Conservation (phyloP, 2,888 invertebrate species). For the Caenorhabditis macrosperma region DNA sequence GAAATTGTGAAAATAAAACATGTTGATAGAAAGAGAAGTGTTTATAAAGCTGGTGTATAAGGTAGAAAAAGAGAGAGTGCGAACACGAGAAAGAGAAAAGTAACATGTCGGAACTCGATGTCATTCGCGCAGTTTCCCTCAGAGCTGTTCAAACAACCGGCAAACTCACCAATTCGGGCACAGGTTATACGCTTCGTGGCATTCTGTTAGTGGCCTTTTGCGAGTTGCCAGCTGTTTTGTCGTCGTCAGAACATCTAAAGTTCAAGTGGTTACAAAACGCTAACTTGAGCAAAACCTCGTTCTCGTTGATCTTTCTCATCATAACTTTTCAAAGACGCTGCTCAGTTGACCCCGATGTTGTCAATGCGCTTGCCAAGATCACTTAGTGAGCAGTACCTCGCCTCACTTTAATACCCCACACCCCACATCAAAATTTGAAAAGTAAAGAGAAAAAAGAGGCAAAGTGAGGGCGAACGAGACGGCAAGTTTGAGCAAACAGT, state of each 20-base stretch:
- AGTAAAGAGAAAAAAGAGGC: constrained; percentile 20
- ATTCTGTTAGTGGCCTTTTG: too few relatives aligned
- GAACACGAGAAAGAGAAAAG: too few relatives aligned
- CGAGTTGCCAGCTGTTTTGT: too few relatives aligned
- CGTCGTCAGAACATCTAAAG: too few relatives aligned
- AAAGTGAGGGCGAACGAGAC: constrained; percentile 12
- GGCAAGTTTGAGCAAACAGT: constrained; percentile 57
- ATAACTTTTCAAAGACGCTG: not conserved
- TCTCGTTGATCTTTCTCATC: not conserved
- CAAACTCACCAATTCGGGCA: not conserved
- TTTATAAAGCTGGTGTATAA: too few relatives aligned
- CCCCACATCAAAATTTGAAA: constrained; percentile 47
- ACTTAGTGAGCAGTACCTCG: constrained; percentile 11
- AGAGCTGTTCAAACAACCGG: not conserved
- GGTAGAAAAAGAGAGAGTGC: too few relatives aligned
- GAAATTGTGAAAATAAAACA: too few relatives aligned
- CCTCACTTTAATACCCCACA: constrained; percentile 24
- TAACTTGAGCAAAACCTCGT: not conserved
- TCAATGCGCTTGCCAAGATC: constrained; percentile 17
- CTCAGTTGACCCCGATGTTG: constrained; percentile 4
- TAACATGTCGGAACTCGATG: not conserved
- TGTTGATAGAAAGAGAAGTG: too few relatives aligned
- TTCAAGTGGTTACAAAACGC: too few relatives aligned
- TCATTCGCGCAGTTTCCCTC: not conserved
- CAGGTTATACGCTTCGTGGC: not conserved